These are phyloP conservation scores for Scaptomyza polygonia DNA, from an alignment of 2,888 invertebrate species.

Conservation along the genomic window DNA sequence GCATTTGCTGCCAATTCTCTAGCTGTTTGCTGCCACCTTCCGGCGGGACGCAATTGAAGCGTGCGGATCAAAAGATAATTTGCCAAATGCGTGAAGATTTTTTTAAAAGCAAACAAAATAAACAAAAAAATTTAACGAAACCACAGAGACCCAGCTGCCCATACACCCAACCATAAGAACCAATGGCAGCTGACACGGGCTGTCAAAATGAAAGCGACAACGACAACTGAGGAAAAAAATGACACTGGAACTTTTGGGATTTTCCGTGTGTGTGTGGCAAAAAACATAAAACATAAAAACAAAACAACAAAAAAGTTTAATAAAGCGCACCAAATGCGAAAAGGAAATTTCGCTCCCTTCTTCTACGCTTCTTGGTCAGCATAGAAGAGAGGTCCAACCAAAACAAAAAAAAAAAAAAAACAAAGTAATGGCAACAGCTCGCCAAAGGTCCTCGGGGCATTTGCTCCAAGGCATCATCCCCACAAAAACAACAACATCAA, in stretches of 20 bases:
- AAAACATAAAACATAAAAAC: conserved; percentile 10
- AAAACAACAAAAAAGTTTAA: conserved; percentile 64
- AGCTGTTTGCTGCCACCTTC: conserved; percentile 39
- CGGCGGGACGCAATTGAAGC: conserved; percentile 66
- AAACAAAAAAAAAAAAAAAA: no score
- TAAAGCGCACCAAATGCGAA: conserved; percentile 81
- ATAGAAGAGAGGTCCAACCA: conserved; percentile 58
- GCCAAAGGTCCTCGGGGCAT: conserved; percentile 78
- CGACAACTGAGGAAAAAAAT: conserved; percentile 73
- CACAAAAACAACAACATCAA: conserved; percentile 15
- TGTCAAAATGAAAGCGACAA: conserved; percentile 75
- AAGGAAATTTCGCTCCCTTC: conserved; percentile 68
- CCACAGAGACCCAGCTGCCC: conserved; percentile 10
- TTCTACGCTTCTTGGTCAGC: conserved; percentile 42
- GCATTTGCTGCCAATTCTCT: conserved; percentile 48
- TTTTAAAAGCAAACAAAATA: conserved; percentile 36
- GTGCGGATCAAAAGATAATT: conserved; percentile 83
- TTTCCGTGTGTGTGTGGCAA: conserved; percentile 63
- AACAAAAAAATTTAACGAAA: conserved; percentile 53
- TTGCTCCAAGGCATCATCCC: conserved; percentile 56
- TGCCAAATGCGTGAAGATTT: conserved; percentile 82
- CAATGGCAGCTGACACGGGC: conserved; percentile 62
- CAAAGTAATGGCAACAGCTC: conserved; percentile 77
- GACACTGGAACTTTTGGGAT: conserved; percentile 81
- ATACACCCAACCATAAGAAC: conserved; percentile 23